phyloP scores from a whole-genome alignment of 2,888 invertebrate species.

The Candidula unifasciata region DNA sequence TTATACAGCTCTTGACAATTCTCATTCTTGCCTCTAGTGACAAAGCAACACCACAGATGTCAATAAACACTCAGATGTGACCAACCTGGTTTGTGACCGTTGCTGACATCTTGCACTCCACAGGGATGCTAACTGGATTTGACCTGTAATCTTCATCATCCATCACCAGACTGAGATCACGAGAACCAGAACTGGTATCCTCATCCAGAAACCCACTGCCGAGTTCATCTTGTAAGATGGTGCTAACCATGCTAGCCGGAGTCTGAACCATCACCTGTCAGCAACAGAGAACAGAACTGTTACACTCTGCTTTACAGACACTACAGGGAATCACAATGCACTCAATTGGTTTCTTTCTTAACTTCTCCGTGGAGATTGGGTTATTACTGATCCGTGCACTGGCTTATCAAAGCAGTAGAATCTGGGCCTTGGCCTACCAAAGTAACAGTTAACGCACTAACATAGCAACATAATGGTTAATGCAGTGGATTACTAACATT shows the following conservation, averaged over 20 bases:
- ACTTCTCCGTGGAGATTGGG: too few species aligned
- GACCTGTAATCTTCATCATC: conserved; percentile 69
- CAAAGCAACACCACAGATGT: background rate
- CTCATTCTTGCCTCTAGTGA: too few species aligned
- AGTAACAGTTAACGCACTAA: too few species aligned
- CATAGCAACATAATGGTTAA: too few species aligned
- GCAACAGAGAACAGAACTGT: background rate
- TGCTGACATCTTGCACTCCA: conserved; percentile 55
- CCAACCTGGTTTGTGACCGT: background rate
- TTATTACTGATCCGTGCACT: too few species aligned
- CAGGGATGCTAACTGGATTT: conserved; percentile 54
- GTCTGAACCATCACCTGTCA: conserved; percentile 64
- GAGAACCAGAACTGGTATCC: conserved; percentile 56
- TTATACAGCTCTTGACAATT: too few species aligned
- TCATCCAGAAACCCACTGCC: conserved; percentile 61
- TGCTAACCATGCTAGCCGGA: conserved; percentile 46
- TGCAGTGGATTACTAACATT: too few species aligned
- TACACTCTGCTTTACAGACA: background rate
- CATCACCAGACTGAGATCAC: conserved; percentile 54
- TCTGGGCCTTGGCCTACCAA: too few species aligned
- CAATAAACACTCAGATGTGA: background rate
- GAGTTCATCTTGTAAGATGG: conserved; percentile 55
- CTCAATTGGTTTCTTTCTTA: too few species aligned
- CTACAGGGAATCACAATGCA: too few species aligned
- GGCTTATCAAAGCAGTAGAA: too few species aligned